phyloP scores from a whole-genome alignment of 92 coral and sea anemone species.

The Galaxea fascicularis region DNA sequence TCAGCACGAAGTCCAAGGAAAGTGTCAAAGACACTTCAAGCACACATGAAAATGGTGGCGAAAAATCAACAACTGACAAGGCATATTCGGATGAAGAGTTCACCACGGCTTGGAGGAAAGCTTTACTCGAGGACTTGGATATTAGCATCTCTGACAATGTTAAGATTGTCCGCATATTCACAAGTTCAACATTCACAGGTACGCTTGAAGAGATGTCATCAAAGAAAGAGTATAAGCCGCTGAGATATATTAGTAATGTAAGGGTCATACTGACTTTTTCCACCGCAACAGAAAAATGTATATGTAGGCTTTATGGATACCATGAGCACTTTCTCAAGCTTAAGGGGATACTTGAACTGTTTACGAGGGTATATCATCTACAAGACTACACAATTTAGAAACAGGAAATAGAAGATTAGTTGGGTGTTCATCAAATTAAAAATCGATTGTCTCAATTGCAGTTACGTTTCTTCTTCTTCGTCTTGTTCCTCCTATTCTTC shows the following conservation, averaged over 20 bases:
- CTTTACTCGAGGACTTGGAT: slow-evolving; percentile 66
- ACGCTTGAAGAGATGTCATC: background rate
- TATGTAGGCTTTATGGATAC: too few species aligned
- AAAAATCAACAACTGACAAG: background rate
- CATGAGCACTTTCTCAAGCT: too few species aligned
- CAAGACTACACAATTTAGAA: too few species aligned
- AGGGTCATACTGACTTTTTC: too few species aligned
- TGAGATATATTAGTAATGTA: too few species aligned
- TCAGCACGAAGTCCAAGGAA: slow-evolving; percentile 7
- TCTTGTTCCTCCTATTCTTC: too few species aligned
- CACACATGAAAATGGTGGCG: background rate
- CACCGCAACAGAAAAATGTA: too few species aligned
- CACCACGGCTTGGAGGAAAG: slow-evolving; percentile 35
- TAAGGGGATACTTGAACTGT: too few species aligned
- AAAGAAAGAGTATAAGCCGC: background rate
- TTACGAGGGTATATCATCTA: too few species aligned
- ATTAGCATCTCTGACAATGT: slow-evolving; percentile 72
- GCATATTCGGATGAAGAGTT: slow-evolving; percentile 13
- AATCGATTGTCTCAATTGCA: background rate
- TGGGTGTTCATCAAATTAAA: too few species aligned
- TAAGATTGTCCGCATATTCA: slow-evolving; percentile 86
- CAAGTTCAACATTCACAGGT: slow-evolving; percentile 95
- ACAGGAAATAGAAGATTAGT: too few species aligned
- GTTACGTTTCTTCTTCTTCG: too few species aligned
- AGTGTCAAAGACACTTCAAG: background rate